A percentile compares a stretch with the other conserved stretches of the same genome.
phyloP scores from a whole-genome alignment of 2,113 vertebrate genomes.

The Tylochromis polylepis region DNA sequence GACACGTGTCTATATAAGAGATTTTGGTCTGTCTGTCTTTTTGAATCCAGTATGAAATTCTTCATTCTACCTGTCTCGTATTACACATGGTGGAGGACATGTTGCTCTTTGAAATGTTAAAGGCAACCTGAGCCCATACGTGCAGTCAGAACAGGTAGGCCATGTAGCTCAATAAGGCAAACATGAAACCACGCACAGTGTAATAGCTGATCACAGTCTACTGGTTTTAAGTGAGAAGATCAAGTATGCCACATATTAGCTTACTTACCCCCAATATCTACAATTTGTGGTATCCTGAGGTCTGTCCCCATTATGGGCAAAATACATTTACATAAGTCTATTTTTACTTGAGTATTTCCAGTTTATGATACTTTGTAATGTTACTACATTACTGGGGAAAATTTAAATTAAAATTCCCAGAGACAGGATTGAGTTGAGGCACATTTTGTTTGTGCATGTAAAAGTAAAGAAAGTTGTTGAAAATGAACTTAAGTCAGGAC shows the following conservation, averaged over 20 bases:
- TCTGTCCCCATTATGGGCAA: background rate
- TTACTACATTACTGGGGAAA: background rate
- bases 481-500: background rate
- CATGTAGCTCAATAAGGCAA: background rate
- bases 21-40: background rate
- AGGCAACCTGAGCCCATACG: slow-evolving; percentile 16
- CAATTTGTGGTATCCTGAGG: background rate
- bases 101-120: slow-evolving; percentile 20
- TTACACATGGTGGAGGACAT: slow-evolving; percentile 29
- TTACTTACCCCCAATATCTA: background rate
- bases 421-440: background rate
- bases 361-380: background rate
- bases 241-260: background rate
- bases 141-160: slow-evolving; percentile 26
- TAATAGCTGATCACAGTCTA: background rate
- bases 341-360: background rate
- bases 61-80: background rate
- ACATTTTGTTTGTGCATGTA: background rate
- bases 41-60: background rate
- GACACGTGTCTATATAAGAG: background rate
- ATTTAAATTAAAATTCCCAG: background rate
- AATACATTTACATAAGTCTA: background rate
- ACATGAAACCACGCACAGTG: background rate
- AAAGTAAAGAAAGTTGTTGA: background rate
- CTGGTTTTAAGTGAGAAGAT: background rate